phyloP scores from a whole-genome alignment of 2,797 vertebrate genomes.

The Hapalemur alaotrensis region DNA sequence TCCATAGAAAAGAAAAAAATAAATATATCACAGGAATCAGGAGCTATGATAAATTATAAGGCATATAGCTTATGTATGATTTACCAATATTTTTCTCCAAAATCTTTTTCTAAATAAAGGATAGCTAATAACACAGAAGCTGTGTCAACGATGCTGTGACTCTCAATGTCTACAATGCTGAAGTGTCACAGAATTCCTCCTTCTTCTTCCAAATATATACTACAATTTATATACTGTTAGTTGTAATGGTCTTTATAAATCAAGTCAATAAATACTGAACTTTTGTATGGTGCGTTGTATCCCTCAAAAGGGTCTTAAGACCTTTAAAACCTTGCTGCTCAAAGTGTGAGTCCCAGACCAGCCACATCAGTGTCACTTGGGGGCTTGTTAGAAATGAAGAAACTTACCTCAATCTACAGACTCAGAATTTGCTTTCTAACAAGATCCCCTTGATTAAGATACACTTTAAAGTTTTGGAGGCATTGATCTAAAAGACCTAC shows the following conservation, averaged over 20 bases:
- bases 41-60: background rate
- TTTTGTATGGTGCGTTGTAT: background rate
- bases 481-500: background rate
- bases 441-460: background rate
- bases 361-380: background rate
- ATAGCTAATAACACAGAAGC: background rate
- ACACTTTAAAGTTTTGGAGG: background rate
- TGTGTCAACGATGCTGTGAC: background rate
- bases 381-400: background rate
- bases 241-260: background rate
- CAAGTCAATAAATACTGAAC: background rate
- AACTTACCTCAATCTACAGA: background rate
- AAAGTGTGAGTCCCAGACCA: background rate
- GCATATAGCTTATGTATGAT: background rate
- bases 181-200: background rate
- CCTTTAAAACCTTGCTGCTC: background rate
- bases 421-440: background rate
- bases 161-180: background rate
- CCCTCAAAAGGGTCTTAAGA: background rate
- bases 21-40: background rate
- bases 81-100: background rate
- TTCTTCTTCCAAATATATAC: background rate
- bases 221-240: background rate
- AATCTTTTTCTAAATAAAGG: background rate
- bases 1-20: background rate